phyloP scores from a whole-genome alignment of 2,797 vertebrate species.

The Dermochelys coriacea region DNA sequence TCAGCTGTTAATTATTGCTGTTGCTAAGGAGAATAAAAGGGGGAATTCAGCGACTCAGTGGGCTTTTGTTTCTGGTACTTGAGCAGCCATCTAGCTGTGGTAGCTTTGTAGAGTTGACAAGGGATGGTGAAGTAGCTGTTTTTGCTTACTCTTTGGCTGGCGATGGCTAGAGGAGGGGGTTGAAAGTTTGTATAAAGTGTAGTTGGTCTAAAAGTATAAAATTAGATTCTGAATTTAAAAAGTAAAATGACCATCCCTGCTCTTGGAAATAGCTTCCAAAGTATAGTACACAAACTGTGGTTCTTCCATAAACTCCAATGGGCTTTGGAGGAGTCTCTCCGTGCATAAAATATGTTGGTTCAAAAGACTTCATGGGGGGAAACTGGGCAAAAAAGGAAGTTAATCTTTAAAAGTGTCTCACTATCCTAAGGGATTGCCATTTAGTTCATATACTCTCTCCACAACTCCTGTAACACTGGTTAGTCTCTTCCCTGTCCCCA shows the following conservation, averaged over 20 bases:
- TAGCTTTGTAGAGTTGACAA: rapidly evolving
- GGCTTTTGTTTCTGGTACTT: neutral
- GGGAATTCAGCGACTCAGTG: neutral
- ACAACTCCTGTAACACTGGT: neutral
- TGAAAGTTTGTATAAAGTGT: constrained; percentile 3
- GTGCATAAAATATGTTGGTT: neutral
- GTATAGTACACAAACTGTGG: rapidly evolving
- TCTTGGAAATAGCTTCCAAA: constrained; percentile 48
- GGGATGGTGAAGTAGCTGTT: neutral
- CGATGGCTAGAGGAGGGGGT: neutral
- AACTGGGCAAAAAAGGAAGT: neutral
- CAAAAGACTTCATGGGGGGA: neutral
- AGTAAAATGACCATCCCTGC: neutral
- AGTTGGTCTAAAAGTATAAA: constrained; percentile 48
- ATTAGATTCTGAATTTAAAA: constrained; percentile 12
- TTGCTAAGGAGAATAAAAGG: neutral
- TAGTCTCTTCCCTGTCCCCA: neutral
- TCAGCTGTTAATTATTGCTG: neutral
- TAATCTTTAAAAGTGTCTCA: neutral
- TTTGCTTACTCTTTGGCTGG: neutral
- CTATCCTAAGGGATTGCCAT: neutral
- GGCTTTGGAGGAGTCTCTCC: neutral
- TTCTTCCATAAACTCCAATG: neutral
- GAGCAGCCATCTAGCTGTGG: neutral
- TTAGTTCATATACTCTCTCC: neutral